Percentiles rank a stretch among this genome's conserved stretches.
Conservation (phyloP, 2,113 vertebrate genomes). For the Clarias batrachus region DNA sequence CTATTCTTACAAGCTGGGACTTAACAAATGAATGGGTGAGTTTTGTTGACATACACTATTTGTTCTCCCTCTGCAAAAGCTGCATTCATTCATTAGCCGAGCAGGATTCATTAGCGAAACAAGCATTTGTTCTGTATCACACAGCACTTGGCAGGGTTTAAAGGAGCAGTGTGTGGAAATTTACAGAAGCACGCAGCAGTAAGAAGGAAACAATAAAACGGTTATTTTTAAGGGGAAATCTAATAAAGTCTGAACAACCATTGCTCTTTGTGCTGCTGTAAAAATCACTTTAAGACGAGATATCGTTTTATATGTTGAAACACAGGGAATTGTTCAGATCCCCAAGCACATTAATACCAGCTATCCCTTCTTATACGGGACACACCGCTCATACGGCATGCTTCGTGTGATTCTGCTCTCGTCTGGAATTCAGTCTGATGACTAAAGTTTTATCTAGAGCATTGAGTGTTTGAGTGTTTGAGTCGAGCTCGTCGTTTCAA, state of each 20-base stretch:
- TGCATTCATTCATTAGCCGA: constrained; percentile 24
- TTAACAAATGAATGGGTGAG: background rate
- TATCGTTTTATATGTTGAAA: background rate
- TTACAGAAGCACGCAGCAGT: background rate
- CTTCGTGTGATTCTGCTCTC: background rate
- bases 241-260: background rate
- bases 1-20: background rate
- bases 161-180: constrained; percentile 11
- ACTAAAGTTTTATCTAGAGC: background rate
- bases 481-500: background rate
- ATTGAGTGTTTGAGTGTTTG: no score
- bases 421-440: background rate
- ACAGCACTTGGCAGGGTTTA: constrained; percentile 6
- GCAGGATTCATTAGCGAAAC: constrained; percentile 28
- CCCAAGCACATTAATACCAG: background rate
- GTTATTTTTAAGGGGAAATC: background rate
- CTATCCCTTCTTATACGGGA: background rate
- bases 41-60: background rate
- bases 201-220: background rate
- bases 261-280: background rate
- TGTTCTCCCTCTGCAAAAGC: background rate
- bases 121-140: constrained; percentile 5
- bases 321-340: background rate
- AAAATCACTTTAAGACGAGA: background rate
- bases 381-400: no score